Conservation (phyloP, 2,888 invertebrate genomes). For the Pecten maximus region DNA sequence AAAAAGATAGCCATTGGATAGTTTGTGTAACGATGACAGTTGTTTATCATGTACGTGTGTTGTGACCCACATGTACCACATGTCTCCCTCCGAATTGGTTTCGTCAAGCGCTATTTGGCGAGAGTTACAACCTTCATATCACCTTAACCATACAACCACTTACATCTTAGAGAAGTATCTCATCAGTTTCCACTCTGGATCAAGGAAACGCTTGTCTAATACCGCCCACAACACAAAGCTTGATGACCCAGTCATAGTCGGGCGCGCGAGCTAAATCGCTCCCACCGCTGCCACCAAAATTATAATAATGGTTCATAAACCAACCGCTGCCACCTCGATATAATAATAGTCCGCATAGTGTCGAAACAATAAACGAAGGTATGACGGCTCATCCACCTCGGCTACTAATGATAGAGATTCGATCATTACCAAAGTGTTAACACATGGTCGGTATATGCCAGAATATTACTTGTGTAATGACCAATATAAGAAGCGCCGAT, state of each 20-base stretch:
- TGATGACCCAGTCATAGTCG: neutral
- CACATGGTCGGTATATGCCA: neutral
- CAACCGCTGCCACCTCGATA: neutral
- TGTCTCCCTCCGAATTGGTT: neutral
- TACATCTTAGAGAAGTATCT: neutral
- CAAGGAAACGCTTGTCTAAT: constrained; percentile 4
- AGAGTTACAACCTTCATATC: neutral
- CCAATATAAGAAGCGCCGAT: neutral
- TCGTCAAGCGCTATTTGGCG: neutral
- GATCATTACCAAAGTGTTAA: constrained; percentile 2
- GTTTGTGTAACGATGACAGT: neutral
- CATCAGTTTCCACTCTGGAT: constrained; percentile 25
- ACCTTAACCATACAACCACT: constrained; percentile 16
- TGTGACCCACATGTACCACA: neutral
- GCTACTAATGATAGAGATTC: neutral
- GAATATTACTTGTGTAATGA: constrained; percentile 19
- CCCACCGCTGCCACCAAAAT: neutral
- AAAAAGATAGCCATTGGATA: too few species aligned
- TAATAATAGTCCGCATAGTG: neutral
- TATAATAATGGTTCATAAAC: constrained; percentile 17
- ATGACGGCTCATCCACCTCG: constrained; percentile 14
- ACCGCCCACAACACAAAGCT: constrained; percentile 1
- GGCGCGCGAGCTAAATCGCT: neutral
- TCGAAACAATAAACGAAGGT: constrained; percentile 7
- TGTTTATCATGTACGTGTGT: neutral